Conservation (phyloP, 2,113 vertebrate genomes). For the Aspiorhynchus laticeps region DNA sequence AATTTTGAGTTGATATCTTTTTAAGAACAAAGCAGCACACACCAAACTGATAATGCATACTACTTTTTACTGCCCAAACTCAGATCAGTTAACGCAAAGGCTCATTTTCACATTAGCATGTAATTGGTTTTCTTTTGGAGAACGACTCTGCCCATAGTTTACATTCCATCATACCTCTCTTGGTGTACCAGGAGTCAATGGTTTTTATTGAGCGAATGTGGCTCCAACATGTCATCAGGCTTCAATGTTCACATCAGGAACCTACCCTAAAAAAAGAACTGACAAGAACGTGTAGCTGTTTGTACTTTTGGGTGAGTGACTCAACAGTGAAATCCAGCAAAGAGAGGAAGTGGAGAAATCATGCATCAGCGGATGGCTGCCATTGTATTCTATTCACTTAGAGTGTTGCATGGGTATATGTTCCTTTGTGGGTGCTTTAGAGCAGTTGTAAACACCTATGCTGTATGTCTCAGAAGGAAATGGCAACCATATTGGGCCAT, state of each 20-base stretch:
- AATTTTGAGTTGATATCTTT: not conserved
- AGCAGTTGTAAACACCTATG: not conserved
- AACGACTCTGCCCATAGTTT: not conserved
- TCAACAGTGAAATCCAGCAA: slow-evolving; percentile 13
- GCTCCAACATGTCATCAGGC: not conserved
- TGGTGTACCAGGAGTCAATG: slow-evolving; percentile 13
- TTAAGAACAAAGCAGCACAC: not conserved
- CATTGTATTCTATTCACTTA: slow-evolving; percentile 1
- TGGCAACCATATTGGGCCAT: slow-evolving; percentile 62
- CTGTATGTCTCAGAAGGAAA: slow-evolving; percentile 35
- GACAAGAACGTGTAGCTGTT: slow-evolving; percentile 8
- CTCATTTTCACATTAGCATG: not conserved
- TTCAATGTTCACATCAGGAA: slow-evolving; percentile 10
- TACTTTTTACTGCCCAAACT: not conserved
- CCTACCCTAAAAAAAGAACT: not conserved
- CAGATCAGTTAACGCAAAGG: not conserved
- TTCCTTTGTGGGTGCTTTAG: slow-evolving; percentile 18
- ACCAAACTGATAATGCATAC: not conserved
- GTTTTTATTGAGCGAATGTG: not conserved
- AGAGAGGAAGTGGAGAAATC: slow-evolving; percentile 29
- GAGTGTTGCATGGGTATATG: not conserved
- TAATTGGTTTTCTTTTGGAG: not conserved
- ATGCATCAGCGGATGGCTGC: not conserved
- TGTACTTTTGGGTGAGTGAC: slow-evolving; percentile 18
- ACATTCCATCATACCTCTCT: slow-evolving; percentile 8